Evolutionary conservation across 1,140 invertebrate genomes (phyloP), one percentile per base, ranked within the genome.

Genomic region (Zeugodacus cucurbitae): DNA sequence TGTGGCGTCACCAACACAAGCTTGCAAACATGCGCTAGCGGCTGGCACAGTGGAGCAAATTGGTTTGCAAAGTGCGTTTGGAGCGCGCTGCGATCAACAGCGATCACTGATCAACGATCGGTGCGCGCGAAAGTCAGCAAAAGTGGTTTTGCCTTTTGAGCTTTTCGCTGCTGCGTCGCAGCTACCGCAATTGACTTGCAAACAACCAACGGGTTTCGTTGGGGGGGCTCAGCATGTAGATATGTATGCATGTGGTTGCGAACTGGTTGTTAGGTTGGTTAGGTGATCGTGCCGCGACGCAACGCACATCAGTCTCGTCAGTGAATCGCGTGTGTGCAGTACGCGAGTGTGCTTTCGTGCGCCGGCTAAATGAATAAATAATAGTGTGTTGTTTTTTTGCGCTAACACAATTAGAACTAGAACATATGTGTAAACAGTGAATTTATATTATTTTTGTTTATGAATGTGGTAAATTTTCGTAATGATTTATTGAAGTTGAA

Each of bases 321-420:
- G 88, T 87, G 89, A 48, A 89, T 70, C 89, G 89, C 88, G 89
- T 88, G 88, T 89, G 89, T 88, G 58, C 32, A 85, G 89, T 86
- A 89, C 86, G 78, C 64, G 86, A 41, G 41, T 44, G 64, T 34
- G 41, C 58, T 85, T 57, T 48, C 54, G 85, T 88, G 44, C 74
- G 74, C 74, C 41, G 37, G 74, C 26, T 48, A 82, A n/a, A n/a
- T n/a, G n/a, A n/a, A 82, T 8, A 10, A 48, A 82, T 78, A 82
- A 86, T 32, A 85, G 34, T 48, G 37, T 48, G 41, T 54, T 54
- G 14, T 62, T 26, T n/a, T 62, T 62, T 62, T 62, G 22, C n/a
- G 58, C 82, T 26, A 57, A 70, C 26, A 86, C 41, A 88, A 86
- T 48, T 48, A 87, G 26, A 64, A 88, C 67, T n/a, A 82, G 44